Base-by-base conservation (phyloP, 2,797 vertebrate species). In the Oryzias sinensis region DNA sequence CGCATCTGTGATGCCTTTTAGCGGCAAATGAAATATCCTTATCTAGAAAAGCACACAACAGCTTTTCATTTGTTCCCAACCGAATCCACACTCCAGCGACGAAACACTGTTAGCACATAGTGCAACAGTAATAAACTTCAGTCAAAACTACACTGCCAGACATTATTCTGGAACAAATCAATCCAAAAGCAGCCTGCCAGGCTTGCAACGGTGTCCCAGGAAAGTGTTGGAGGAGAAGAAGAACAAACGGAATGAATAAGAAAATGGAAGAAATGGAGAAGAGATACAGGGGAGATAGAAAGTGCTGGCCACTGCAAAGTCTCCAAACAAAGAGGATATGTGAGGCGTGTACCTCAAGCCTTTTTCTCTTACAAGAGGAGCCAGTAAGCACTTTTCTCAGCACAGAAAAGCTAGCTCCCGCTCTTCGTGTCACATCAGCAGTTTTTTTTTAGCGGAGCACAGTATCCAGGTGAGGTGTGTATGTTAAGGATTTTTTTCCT, bases 221-320 rank as follows among this genome's bases (percentile, higher is more conserved):
- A 83, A 84, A 84, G 76, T 79, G 84, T 84, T 67, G 80, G 80
- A 83, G 72, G 72, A 72, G 65, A 62, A 63, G 77, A 79, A 82
- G 88, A 90, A 90, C 82, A 88, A 89, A 89, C 68, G 64, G 83
- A 89, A 90, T 85, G 88, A 90, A 90, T 87, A 86, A 87, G 83
- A 87, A 87, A 88, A 83, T 78, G 77, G 77, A 80, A 79, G 71
- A 77, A 78, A 64, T 33, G 72, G 79, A 86, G 83, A 89, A 86
- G 75, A 89, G 88, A 89, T 88, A 86, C 80, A 73, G 73, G 77
- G 78, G 76, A 81, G 79, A 87, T 86, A 86, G 84, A 92, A 92
- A 93, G 82, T 92, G 92, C 91, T 92, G 87, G 83, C 88, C 86
- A 75, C 86, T 92, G 92, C 91, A 93, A 91, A 92, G 88, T 91